These are phyloP conservation scores for Disparrhopalites patrizii DNA, from an alignment of 2,888 invertebrate genomes.

Conservation along the genomic window DNA sequence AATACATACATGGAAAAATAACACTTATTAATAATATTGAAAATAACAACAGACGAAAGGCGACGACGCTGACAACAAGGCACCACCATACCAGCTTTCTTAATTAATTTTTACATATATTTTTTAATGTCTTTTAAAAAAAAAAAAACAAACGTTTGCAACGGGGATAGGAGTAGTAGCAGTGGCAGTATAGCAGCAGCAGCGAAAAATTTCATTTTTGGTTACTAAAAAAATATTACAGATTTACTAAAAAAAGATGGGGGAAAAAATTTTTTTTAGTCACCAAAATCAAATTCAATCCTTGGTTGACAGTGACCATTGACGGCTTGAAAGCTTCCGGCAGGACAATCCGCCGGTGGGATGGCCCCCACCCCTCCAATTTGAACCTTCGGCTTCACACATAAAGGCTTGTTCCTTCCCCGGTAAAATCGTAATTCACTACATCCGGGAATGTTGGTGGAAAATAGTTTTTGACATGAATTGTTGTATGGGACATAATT, in stretches of 20 bases:
- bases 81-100: no score
- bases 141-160: background rate
- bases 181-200: background rate
- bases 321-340: slow-evolving; percentile 16
- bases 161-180: no score
- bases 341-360: slow-evolving; percentile 5
- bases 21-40: background rate
- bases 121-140: background rate
- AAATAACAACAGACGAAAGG: no score
- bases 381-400: background rate
- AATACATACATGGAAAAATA: background rate
- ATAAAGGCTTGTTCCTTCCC: background rate
- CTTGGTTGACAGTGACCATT: slow-evolving; percentile 17
- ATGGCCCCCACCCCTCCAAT: slow-evolving; percentile 16
- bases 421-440: slow-evolving; percentile 4
- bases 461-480: slow-evolving; percentile 9
- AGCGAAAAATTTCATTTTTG: background rate
- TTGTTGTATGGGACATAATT: slow-evolving; percentile 1
- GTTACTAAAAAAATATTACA: slow-evolving; percentile 1
- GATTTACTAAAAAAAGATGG: background rate
- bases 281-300: slow-evolving; percentile 14
- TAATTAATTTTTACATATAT: background rate
- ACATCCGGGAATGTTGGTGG: background rate
- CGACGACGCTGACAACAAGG: no score
- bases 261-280: background rate